phyloP scores from a whole-genome alignment of 1,140 invertebrate species.

The Mamestra configurata region DNA sequence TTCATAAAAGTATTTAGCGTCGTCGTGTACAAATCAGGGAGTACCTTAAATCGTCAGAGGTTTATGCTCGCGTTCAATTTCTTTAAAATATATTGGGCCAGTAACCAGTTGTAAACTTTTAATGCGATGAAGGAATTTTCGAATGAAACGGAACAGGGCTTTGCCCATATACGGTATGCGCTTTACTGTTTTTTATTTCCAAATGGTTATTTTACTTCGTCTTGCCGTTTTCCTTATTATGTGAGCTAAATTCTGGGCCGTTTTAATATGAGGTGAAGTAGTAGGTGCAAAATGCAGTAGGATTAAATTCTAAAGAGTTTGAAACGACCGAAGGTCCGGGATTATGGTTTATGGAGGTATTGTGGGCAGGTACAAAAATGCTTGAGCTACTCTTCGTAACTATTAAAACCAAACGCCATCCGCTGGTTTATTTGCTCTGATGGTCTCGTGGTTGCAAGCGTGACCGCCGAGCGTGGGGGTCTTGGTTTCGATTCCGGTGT shows the following conservation, averaged over 20 bases:
- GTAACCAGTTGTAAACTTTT: conserved; percentile 17
- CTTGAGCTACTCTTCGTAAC: too few species aligned
- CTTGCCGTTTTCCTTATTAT: conserved; percentile 36
- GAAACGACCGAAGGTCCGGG: background rate
- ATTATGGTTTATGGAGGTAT: background rate
- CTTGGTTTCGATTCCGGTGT: too few species aligned
- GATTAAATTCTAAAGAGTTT: background rate
- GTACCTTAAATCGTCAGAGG: conserved; percentile 46
- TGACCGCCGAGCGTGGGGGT: too few species aligned
- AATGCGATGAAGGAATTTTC: conserved; percentile 8
- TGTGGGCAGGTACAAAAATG: background rate
- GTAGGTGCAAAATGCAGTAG: conserved; percentile 30
- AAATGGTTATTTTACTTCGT: conserved; percentile 36
- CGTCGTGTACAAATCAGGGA: conserved; percentile 56
- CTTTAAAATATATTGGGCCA: conserved; percentile 31
- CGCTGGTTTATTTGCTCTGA: too few species aligned
- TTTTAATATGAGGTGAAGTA: conserved; percentile 21
- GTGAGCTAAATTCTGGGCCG: conserved; percentile 5
- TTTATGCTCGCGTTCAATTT: conserved; percentile 41
- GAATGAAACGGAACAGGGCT: conserved; percentile 8
- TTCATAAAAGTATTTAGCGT: conserved; percentile 62
- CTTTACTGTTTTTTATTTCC: conserved; percentile 38
- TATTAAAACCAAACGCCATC: too few species aligned
- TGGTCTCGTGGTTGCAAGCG: too few species aligned
- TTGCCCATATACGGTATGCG: conserved; percentile 26